These are phyloP conservation scores for Parasteatoda lunata DNA, from an alignment of 2,888 invertebrate genomes.

Conservation along the genomic window DNA sequence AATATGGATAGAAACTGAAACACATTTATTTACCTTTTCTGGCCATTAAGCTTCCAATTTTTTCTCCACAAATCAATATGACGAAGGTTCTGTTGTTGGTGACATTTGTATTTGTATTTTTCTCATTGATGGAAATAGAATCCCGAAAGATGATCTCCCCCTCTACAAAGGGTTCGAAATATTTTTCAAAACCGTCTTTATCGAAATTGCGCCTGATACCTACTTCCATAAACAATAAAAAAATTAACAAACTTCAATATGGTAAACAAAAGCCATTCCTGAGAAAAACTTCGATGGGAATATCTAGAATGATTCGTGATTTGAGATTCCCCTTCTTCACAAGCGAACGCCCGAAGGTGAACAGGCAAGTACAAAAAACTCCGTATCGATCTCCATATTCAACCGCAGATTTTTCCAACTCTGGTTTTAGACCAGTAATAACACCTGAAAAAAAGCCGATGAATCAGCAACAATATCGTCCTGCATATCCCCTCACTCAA, in stretches of 20 bases:
- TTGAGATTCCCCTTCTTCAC: constrained; percentile 24
- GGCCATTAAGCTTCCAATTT: background rate
- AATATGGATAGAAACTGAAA: too few species aligned
- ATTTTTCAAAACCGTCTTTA: background rate
- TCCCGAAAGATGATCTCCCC: background rate
- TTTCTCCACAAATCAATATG: background rate
- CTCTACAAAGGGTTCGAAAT: background rate
- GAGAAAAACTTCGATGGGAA: background rate
- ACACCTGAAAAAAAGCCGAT: constrained; percentile 4
- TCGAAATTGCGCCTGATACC: background rate
- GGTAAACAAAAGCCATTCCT: background rate
- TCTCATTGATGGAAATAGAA: background rate
- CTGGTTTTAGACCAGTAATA: constrained; percentile 7
- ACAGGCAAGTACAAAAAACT: background rate
- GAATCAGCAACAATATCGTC: constrained; percentile 33
- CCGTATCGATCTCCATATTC: constrained; percentile 3
- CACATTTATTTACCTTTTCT: too few species aligned
- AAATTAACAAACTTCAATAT: background rate
- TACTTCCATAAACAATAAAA: background rate
- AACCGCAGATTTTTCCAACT: constrained; percentile 10
- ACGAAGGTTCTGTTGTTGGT: background rate
- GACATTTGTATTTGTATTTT: background rate
- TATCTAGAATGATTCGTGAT: constrained; percentile 15
- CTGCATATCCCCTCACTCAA: constrained; percentile 13
- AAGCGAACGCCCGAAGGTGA: constrained; percentile 1